Percentiles rank a stretch among this genome's conserved stretches.
Conservation (phyloP, 2,888 invertebrate species). For the Agrochola lychnidis region DNA sequence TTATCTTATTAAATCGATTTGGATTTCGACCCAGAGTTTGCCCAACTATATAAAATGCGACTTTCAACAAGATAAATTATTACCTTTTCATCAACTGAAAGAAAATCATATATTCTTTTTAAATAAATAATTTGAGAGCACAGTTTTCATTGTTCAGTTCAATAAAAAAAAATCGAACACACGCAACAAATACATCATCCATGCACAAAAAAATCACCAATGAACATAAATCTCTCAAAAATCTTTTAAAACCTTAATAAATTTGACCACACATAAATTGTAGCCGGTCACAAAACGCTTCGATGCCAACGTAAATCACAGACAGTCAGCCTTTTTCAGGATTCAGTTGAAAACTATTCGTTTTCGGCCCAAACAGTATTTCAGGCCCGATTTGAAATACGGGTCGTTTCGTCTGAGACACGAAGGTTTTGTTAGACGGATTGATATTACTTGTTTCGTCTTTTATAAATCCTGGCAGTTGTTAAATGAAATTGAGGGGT, state of each 20-base stretch:
- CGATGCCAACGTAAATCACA: conserved; percentile 55
- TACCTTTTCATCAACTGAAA: not conserved
- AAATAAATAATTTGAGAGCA: too few species aligned
- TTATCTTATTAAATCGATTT: not conserved
- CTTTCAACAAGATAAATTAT: not conserved
- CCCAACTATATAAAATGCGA: not conserved
- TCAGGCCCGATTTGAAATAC: conserved; percentile 52
- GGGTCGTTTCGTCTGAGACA: conserved; percentile 19
- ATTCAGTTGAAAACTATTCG: conserved; percentile 56
- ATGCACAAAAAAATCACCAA: conserved; percentile 11
- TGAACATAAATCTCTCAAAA: conserved; percentile 40
- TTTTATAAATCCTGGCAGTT: not conserved
- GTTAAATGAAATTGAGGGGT: not conserved
- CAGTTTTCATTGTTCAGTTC: too few species aligned
- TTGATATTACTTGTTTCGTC: conserved; percentile 5
- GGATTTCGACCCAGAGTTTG: too few species aligned
- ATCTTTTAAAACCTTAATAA: conserved; percentile 45
- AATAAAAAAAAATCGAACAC: not conserved
- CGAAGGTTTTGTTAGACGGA: conserved; percentile 7
- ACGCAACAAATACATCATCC: not conserved
- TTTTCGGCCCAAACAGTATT: conserved; percentile 46
- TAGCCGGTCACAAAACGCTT: conserved; percentile 18
- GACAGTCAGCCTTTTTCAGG: conserved; percentile 56
- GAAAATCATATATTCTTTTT: not conserved
- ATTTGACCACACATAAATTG: conserved; percentile 52